Conservation (phyloP, 2,797 vertebrate genomes). For the Neopelma chrysocephalum region DNA sequence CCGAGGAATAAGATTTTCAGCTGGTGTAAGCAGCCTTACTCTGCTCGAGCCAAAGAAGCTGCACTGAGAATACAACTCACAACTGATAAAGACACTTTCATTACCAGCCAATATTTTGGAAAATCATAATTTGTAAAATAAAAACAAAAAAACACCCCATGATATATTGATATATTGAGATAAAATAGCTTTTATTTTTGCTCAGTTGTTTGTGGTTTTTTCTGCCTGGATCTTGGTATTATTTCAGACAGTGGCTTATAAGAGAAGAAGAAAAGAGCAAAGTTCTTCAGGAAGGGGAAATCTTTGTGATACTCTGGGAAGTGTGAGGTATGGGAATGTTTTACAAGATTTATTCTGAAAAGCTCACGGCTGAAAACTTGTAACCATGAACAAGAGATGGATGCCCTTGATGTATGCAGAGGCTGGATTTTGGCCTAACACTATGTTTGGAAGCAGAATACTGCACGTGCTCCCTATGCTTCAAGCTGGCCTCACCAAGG, state of each 20-base stretch:
- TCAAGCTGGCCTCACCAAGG: neutral
- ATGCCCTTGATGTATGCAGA: neutral
- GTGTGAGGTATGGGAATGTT: neutral
- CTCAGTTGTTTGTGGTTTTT: neutral
- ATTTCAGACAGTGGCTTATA: neutral
- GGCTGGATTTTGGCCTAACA: neutral
- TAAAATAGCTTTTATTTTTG: neutral
- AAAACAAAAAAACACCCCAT: neutral
- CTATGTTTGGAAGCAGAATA: neutral
- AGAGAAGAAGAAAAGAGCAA: neutral
- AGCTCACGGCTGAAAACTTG: neutral
- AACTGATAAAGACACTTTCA: slow-evolving; percentile 14
- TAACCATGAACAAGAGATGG: neutral
- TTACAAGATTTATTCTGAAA: neutral
- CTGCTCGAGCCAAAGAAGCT: neutral
- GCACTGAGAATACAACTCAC: neutral
- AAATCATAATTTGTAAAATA: neutral
- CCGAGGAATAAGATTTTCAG: slow-evolving; percentile 33
- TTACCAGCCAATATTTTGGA: slow-evolving; percentile 15
- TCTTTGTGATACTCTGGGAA: slow-evolving; percentile 17
- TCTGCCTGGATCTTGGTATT: neutral
- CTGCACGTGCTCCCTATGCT: neutral
- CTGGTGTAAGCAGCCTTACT: slow-evolving; percentile 2
- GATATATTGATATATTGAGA: neutral
- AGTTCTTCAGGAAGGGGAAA: neutral